Conservation (phyloP, 2,888 invertebrate species). For the Cybosia mesomella region DNA sequence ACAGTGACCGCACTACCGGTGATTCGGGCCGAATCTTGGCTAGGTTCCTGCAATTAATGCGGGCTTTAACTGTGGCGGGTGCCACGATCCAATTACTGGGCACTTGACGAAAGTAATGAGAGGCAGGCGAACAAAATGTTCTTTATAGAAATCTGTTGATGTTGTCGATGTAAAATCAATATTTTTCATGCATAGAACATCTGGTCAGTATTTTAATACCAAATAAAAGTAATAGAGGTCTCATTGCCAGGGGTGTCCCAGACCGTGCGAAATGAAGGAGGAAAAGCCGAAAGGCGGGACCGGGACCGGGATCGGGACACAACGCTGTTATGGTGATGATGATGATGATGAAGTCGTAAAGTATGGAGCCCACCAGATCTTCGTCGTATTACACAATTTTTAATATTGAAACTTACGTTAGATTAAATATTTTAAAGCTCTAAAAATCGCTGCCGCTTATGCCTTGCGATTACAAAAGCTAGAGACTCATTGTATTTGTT, state of each 20-base stretch:
- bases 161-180: background rate
- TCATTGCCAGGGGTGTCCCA: too few relatives aligned
- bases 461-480: slow-evolving; percentile 27
- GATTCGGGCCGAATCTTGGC: slow-evolving; percentile 79
- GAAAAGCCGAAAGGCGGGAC: too few relatives aligned
- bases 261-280: too few relatives aligned
- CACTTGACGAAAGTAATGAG: slow-evolving; percentile 51
- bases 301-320: too few relatives aligned
- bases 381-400: too few relatives aligned
- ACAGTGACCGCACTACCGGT: slow-evolving; percentile 62
- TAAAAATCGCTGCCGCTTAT: slow-evolving; percentile 32
- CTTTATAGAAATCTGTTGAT: background rate
- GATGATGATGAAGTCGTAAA: too few relatives aligned
- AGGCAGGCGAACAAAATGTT: slow-evolving; percentile 13
- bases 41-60: slow-evolving; percentile 78
- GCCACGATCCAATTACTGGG: slow-evolving; percentile 75
- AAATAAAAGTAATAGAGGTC: too few relatives aligned
- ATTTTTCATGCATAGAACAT: background rate
- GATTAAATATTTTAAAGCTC: too few relatives aligned
- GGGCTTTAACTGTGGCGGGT: slow-evolving; percentile 71
- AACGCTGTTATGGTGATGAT: too few relatives aligned
- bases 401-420: too few relatives aligned
- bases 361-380: too few relatives aligned
- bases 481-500: slow-evolving; percentile 43
- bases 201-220: too few relatives aligned